Evolutionary conservation across 2,797 vertebrate species (phyloP).

Genomic region (Delichon dasypus): DNA sequence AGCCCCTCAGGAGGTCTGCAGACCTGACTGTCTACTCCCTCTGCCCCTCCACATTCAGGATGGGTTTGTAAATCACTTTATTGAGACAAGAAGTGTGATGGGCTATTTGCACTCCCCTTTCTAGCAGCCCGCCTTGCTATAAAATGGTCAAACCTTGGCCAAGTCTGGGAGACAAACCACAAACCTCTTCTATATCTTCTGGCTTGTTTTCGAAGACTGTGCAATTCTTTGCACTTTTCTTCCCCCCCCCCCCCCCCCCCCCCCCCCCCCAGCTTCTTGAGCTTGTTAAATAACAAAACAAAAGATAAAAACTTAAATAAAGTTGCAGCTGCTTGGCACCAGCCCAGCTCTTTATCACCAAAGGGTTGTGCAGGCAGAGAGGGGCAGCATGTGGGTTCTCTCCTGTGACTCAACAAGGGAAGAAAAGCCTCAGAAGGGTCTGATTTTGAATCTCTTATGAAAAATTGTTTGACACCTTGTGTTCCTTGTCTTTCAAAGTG

Average conservation of each 20-base stretch:
- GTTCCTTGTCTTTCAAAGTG: background rate
- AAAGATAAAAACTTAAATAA: constrained; percentile 22
- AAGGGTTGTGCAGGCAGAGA: background rate
- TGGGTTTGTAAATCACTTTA: background rate
- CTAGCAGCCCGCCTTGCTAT: background rate
- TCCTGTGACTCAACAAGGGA: background rate
- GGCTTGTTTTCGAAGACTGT: background rate
- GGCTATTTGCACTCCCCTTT: background rate
- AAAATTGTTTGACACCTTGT: background rate
- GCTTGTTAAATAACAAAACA: constrained; percentile 24
- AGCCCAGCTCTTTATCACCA: background rate
- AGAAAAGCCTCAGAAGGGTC: background rate
- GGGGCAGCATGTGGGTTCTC: background rate
- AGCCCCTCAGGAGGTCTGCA: background rate
- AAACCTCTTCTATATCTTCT: background rate
- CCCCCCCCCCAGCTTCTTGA: background rate
- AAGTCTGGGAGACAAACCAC: background rate
- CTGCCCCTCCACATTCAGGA: background rate
- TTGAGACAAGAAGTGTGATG: background rate
- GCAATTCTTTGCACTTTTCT: background rate
- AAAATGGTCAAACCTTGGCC: background rate
- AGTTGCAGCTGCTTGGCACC: background rate
- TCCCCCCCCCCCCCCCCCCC: no score
- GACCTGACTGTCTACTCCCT: background rate
- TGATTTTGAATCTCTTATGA: background rate